Conservation (phyloP, 2,888 invertebrate genomes). For the Phyllotreta cruciferae region DNA sequence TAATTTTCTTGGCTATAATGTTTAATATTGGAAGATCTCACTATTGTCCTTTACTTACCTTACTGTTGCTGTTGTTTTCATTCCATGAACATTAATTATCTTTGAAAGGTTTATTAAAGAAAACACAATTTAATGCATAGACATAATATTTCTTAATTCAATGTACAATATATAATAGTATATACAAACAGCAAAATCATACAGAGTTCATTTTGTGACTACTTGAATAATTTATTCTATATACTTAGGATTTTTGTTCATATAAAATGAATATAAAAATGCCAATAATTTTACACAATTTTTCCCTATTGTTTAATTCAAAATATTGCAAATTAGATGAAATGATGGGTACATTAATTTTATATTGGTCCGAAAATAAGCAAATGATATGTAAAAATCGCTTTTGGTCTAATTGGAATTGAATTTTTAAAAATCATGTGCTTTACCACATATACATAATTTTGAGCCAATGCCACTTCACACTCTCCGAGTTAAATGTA, state of each 20-base stretch:
- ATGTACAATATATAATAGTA: conserved; percentile 58
- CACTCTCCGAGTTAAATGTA: too few relatives aligned
- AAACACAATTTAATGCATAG: conserved; percentile 50
- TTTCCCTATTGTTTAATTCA: conserved; percentile 18
- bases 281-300: conserved; percentile 55
- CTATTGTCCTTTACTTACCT: conserved; percentile 18
- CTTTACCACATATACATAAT: too few relatives aligned
- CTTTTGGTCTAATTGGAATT: conserved; percentile 13
- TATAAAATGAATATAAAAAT: conserved; percentile 55
- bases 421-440: too few relatives aligned
- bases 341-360: background rate
- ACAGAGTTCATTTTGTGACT: conserved; percentile 49
- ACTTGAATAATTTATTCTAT: conserved; percentile 53
- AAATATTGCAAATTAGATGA: conserved; percentile 23
- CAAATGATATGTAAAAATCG: conserved; percentile 37
- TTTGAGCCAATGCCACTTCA: too few relatives aligned
- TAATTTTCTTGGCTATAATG: too few relatives aligned
- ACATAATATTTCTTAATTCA: conserved; percentile 58
- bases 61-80: background rate
- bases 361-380: conserved; percentile 39
- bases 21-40: too few relatives aligned
- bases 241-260: conserved; percentile 42
- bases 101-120: conserved; percentile 46
- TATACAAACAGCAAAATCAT: conserved; percentile 58
- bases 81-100: background rate